Base-by-base conservation (phyloP, 2,797 vertebrate species). In the Melanotaenia trifasciata region DNA sequence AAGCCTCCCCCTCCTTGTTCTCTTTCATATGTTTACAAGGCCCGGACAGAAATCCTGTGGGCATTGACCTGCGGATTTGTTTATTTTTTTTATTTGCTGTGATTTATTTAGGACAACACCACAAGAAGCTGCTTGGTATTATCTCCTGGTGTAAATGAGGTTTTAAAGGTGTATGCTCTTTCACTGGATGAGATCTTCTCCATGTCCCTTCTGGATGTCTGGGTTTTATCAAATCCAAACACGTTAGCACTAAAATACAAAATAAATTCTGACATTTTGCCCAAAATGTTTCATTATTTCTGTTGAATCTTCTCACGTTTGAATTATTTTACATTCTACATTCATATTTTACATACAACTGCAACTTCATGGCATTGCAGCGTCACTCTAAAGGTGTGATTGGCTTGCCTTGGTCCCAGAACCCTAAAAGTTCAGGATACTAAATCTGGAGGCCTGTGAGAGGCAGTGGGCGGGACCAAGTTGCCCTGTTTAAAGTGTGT, bases 401-500 rank as follows among this genome's bases (percentile, higher is more conserved):
- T 94, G 92, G 93, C 91, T 90, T 90, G 70, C 64, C 50, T 54
- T 74, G 80, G 75, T 72, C 72, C 74, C 83, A 89, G 88, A 93
- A 92, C 95, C 94, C 94, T 95, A 95, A 95, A 96, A 92, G 94
- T 93, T 94, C 92, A 95, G 78, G 91, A 91, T 92, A 93, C 94
- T 95, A 95, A 94, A 93, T 94, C 91, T 90, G 94, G 93, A 92
- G 90, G 89, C 85, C 90, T 90, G 87, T 87, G 75, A 79, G 82
- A 67, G 76, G 50, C 60, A 24, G 81, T 91, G 94, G 94, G 95
- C 84, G 94, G 93, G 94, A 85, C 92, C 85, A 86, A 70, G 70
- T 80, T 70, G 76, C 20, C 72, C 88, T 7, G 92, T 94, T 96
- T 95, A 95, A 96, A 95, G 93, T 93, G 92, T 86, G 86, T 92